A percentile compares a stretch with the other conserved stretches of the same genome.
phyloP scores from a whole-genome alignment of 2,888 invertebrate genomes.

The Pseudococcus viburni region DNA sequence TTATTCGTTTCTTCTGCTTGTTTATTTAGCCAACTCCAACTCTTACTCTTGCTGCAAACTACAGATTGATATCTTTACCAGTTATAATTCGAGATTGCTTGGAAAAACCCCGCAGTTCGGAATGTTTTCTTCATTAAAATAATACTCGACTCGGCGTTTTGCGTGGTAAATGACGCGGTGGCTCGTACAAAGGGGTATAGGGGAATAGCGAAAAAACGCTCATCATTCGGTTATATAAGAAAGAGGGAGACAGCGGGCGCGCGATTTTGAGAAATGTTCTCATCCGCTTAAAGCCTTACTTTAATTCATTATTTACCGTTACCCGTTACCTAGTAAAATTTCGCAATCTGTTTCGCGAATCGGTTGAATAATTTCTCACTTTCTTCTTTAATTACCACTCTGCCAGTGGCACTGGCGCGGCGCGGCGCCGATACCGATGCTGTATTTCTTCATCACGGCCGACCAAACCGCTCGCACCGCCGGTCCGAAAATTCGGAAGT shows the following conservation, averaged over 20 bases:
- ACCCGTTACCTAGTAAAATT: conserved; percentile 48
- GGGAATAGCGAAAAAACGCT: neutral
- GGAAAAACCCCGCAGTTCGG: neutral
- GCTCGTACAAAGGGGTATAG: neutral
- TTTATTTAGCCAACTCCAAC: neutral
- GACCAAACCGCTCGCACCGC: neutral
- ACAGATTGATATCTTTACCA: neutral
- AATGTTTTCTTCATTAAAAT: conserved; percentile 32
- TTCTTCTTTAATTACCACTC: conserved; percentile 49
- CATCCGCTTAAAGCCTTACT: conserved; percentile 35
- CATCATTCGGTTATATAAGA: neutral
- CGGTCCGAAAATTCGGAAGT: too few relatives aligned
- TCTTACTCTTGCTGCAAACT: neutral
- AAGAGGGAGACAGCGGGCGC: neutral
- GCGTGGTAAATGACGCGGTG: neutral
- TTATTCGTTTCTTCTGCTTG: neutral
- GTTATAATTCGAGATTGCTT: neutral
- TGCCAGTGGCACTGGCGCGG: neutral
- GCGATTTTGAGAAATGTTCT: conserved; percentile 40
- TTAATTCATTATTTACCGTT: conserved; percentile 52
- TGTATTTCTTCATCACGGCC: neutral
- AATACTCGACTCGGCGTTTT: neutral
- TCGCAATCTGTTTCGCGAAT: conserved; percentile 52
- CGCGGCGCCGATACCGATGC: neutral
- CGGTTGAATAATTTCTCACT: conserved; percentile 57